phyloP scores from a whole-genome alignment of 35 echinoderm and acorn worm species.

The Ophiothrix spiculata region DNA sequence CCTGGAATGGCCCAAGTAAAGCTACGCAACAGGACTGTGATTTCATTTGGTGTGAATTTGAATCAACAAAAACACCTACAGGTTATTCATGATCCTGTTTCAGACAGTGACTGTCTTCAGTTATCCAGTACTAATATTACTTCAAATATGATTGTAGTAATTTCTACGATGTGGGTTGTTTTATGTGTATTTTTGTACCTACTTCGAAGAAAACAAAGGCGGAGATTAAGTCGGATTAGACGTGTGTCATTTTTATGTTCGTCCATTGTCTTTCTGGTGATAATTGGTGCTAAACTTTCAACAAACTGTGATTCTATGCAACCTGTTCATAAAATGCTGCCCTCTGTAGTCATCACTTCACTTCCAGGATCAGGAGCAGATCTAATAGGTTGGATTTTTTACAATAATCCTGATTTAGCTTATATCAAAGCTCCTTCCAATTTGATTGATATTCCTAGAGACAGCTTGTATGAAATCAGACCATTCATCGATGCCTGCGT shows the following conservation, averaged over 20 bases:
- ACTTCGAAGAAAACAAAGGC: background rate
- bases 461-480: conserved; percentile 40
- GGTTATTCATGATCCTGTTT: background rate
- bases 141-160: no score
- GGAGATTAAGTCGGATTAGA: background rate
- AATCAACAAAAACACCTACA: conserved; percentile 1
- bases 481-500: conserved; percentile 76
- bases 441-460: conserved; percentile 41
- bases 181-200: conserved; percentile 40
- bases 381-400: conserved; percentile 72
- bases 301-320: background rate
- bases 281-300: background rate
- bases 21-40: background rate
- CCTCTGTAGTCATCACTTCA: conserved; percentile 75
- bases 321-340: conserved; percentile 17
- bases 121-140: no score
- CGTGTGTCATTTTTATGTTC: background rate
- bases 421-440: conserved; percentile 64
- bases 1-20: conserved; percentile 69
- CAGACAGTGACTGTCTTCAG: background rate
- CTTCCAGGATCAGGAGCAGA: conserved; percentile 80
- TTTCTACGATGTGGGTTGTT: no score
- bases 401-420: conserved; percentile 80
- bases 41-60: conserved; percentile 42
- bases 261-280: background rate